Evolutionary conservation across 2,888 invertebrate species (phyloP).

Genomic region (Hydraecia micacea): DNA sequence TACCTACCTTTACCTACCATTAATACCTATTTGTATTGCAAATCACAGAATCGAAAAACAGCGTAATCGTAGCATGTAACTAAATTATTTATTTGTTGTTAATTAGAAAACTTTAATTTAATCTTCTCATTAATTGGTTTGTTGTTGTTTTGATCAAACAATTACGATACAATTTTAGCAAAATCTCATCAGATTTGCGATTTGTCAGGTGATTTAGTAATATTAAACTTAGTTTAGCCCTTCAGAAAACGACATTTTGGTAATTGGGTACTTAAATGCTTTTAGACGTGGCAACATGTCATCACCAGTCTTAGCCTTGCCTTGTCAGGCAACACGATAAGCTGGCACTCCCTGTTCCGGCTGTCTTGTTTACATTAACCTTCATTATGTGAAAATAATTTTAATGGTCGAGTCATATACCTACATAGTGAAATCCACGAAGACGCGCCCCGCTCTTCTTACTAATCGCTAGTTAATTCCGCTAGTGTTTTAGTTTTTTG

Average conservation of each 20-base stretch:
- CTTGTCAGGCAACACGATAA: conserved; percentile 10
- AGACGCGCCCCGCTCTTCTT: too few relatives aligned
- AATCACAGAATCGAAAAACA: background rate
- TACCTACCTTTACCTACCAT: background rate
- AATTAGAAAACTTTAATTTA: background rate
- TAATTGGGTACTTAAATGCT: conserved; percentile 10
- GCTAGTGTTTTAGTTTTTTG: too few relatives aligned
- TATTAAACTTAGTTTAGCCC: background rate
- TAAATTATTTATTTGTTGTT: too few relatives aligned
- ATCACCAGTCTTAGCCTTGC: background rate
- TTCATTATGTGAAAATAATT: background rate
- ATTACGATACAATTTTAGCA: background rate
- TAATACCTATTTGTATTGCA: background rate
- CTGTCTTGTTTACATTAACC: background rate
- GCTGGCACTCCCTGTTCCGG: conserved; percentile 8
- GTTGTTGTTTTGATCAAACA: background rate
- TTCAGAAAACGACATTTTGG: background rate
- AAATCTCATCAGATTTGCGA: too few relatives aligned
- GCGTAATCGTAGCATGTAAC: background rate
- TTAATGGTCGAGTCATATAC: conserved; percentile 1
- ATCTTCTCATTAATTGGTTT: background rate
- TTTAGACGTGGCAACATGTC: conserved; percentile 9
- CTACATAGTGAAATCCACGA: too few relatives aligned
- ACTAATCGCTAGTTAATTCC: too few relatives aligned
- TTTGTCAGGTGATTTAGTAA: background rate